These are phyloP conservation scores for Myopa testacea DNA, from an alignment of 2,888 invertebrate genomes.

Conservation along the genomic window DNA sequence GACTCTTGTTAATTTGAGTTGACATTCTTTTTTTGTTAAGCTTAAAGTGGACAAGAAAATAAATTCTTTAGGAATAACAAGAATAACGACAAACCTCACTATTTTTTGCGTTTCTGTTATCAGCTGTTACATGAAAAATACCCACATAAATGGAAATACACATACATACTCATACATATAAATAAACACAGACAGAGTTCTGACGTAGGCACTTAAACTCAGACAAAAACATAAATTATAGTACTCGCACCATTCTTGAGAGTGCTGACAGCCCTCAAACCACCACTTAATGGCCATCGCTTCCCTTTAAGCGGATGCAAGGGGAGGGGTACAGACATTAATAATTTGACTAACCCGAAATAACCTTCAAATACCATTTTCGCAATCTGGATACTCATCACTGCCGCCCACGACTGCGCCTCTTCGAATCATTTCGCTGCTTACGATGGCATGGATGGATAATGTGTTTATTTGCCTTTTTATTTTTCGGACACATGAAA, in stretches of 20 bases:
- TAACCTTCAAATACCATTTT: neutral
- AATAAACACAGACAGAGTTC: constrained; percentile 9
- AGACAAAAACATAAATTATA: too few species aligned
- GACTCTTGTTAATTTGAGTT: constrained; percentile 15
- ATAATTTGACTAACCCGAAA: constrained; percentile 3
- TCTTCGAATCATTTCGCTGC: too few species aligned
- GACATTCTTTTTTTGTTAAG: neutral
- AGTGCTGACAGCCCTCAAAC: neutral
- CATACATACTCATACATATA: constrained; percentile 40
- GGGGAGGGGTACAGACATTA: neutral
- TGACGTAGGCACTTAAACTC: too few species aligned
- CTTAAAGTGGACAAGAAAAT: too few species aligned
- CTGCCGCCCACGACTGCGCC: too few species aligned
- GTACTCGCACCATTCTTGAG: too few species aligned
- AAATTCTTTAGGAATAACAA: neutral
- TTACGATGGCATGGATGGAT: too few species aligned
- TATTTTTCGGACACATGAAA: too few species aligned
- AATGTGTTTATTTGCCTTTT: too few species aligned
- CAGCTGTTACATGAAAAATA: constrained; percentile 12
- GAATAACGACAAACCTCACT: neutral
- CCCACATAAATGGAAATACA: constrained; percentile 19
- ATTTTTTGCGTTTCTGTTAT: constrained; percentile 19
- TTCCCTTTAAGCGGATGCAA: neutral
- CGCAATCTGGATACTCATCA: neutral
- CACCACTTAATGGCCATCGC: neutral